Evolutionary conservation across 2,888 invertebrate genomes (phyloP), one percentile per base, ranked within the genome.

Genomic region (Caprella mutica): DNA sequence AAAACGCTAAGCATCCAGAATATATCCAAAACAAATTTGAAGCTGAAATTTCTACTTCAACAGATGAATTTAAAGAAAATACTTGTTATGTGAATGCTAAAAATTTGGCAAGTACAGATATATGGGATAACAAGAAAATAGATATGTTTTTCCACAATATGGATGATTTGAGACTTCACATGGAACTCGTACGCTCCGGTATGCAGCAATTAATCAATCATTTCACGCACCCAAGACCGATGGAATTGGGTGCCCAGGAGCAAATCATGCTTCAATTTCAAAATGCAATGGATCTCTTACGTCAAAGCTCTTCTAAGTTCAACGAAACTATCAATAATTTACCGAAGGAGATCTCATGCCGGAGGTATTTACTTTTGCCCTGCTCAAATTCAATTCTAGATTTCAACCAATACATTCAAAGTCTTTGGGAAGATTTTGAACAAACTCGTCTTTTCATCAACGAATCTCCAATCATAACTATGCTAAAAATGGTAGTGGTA

Each of bases 321-420:
- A 5, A 29, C 19, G 5, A n/a, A 21, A 8, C 30, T 9, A 27
- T 48, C 5, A 5, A 12, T 21, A n/a, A 30, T 5, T 27, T 21
- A n/a, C 30, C 48, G 3, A 27, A 48, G 17, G 14, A 30, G n/a
- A 19, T 48, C 5, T 27, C 48, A 12, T 30, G 30, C 27, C 29
- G 19, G 48, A 17, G 48, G n/a, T 48, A 48, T 17, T 29, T 48
- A 9, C 30, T 48, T 17, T 30, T 48, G n/a, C 48, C 48, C 2
- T 48, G 48, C 19, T 30, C 17, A 27, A 48, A 48, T 30, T 30
- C 24, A 17, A 27, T 48, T 9, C 19, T 21, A 12, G 48, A 48
- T 19, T n/a, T 48, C 1, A 26, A 19, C 30, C 12, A 48, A 29
- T 48, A 48, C 21, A 21, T 48, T 5, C 17, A 5, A 4, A 17